These are phyloP conservation scores for Molossus molossus DNA, from an alignment of 2,797 vertebrate species.

Conservation along the genomic window DNA sequence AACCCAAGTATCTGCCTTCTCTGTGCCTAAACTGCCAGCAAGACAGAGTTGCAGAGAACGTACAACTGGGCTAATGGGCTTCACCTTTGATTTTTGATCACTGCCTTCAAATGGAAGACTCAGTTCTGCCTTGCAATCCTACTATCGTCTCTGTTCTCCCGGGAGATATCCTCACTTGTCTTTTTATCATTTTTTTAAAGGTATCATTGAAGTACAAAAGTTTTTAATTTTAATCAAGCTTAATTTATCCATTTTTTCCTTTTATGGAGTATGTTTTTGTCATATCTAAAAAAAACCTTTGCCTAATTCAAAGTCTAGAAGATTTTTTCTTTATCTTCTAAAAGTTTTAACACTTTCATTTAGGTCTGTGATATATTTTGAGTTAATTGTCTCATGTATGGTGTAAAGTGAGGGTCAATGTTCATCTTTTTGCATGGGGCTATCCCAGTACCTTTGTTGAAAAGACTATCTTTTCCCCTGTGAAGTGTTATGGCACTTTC, in stretches of 20 bases:
- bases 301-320: not conserved
- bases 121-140: not conserved
- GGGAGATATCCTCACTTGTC: not conserved
- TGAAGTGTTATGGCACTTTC: not conserved
- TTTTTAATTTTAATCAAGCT: not conserved
- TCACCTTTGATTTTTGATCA: not conserved
- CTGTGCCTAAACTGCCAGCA: not conserved
- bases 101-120: not conserved
- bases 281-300: not conserved
- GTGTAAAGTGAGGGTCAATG: not conserved
- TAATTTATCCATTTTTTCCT: not conserved
- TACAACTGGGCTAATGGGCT: not conserved
- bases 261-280: not conserved
- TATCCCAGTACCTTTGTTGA: not conserved
- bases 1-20: not conserved
- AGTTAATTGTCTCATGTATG: not conserved
- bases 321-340: not conserved
- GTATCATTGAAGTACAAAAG: not conserved
- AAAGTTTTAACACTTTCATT: constrained; percentile 31
- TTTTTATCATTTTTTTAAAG: not conserved
- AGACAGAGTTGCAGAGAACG: not conserved
- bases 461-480: constrained; percentile 12
- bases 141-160: not conserved
- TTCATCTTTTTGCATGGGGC: not conserved
- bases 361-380: not conserved